Base-by-base conservation (phyloP, 2,888 invertebrate genomes). In the Andrena flavipes region DNA sequence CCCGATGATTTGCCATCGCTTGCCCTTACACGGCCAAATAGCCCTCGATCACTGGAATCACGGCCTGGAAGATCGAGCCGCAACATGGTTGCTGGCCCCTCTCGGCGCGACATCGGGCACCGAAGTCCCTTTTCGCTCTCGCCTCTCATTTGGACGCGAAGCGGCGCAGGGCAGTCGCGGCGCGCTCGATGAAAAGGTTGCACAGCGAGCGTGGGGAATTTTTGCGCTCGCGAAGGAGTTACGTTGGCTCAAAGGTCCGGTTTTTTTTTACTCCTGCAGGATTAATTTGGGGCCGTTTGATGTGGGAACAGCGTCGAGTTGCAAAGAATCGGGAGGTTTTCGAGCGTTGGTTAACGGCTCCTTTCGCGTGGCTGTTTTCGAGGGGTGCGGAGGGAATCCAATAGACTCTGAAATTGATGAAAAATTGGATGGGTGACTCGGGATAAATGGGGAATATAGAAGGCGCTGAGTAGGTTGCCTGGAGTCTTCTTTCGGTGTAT, bases 1-100 rank as follows among this genome's bases (percentile, higher is more conserved):
- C 20, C 30, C 35, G 56, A 69, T 35, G 54, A 68, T 54, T 69
- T n/a, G n/a, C 16, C 51, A 33, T 69, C 35, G 59, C 59, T 54
- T 26, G 59, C 33, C 23, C 3, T 54, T n/a, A 20, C 42, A 26
- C 23, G n/a, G 69, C 13, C 42, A 69, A 69, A 59, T 42, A 29
- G 42, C 54, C 69, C 16, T 23, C 48, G 48, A 64, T 64, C 42
- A 48, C 20, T 48, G 63, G 63, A 20, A 64, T 64, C 64, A 42
- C 69, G 26, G 10, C 7, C 10, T 16, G 33, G 67, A 23, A 16
- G 69, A 42, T 69, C 56, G 6, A 35, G 69, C n/a, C 59, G 35
- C 69, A 42, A 26, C 69, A 35, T n/a, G 26, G 26, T 56, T 56
- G 33, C 56, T 35, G 16, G 23, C 54, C 23, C 29, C 20, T 33